A percentile compares a stretch with the other conserved stretches of the same genome.
phyloP scores from a whole-genome alignment of 2,888 invertebrate genomes.

The Pinctada fucata region DNA sequence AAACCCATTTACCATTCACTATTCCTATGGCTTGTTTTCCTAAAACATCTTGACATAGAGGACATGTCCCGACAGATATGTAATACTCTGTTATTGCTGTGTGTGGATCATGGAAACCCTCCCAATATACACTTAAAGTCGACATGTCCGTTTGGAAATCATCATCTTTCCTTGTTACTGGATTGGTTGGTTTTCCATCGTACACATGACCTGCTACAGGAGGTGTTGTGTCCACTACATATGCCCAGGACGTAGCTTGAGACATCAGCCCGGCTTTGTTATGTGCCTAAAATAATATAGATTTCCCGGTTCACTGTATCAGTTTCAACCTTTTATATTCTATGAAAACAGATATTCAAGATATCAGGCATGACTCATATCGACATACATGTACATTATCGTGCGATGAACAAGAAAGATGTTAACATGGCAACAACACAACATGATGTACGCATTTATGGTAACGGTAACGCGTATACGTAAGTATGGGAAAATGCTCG shows the following conservation, averaged over 20 bases:
- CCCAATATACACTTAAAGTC: slow-evolving; percentile 46
- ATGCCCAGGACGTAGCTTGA: slow-evolving; percentile 52
- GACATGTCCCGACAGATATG: slow-evolving; percentile 48
- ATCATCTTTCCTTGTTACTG: slow-evolving; percentile 33
- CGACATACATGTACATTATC: too few species aligned
- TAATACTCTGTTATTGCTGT: slow-evolving; percentile 46
- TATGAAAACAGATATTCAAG: too few species aligned
- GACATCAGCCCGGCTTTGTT: slow-evolving; percentile 49
- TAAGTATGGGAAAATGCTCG: too few species aligned
- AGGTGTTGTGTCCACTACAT: slow-evolving; percentile 49
- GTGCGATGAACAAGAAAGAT: too few species aligned
- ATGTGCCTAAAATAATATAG: slow-evolving; percentile 35
- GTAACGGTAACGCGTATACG: too few species aligned
- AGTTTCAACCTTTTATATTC: too few species aligned
- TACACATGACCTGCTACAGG: slow-evolving; percentile 48
- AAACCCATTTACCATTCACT: slow-evolving; percentile 9
- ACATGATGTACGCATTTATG: too few species aligned
- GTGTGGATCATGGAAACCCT: slow-evolving; percentile 55
- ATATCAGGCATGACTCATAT: too few species aligned
- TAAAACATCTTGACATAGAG: slow-evolving; percentile 48
- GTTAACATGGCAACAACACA: too few species aligned
- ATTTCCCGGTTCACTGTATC: too few species aligned
- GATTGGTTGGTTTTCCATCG: slow-evolving; percentile 38
- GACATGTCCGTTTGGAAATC: slow-evolving; percentile 47
- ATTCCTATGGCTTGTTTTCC: slow-evolving; percentile 47